phyloP scores from a whole-genome alignment of 2,888 invertebrate genomes.

The Ophraella communa region DNA sequence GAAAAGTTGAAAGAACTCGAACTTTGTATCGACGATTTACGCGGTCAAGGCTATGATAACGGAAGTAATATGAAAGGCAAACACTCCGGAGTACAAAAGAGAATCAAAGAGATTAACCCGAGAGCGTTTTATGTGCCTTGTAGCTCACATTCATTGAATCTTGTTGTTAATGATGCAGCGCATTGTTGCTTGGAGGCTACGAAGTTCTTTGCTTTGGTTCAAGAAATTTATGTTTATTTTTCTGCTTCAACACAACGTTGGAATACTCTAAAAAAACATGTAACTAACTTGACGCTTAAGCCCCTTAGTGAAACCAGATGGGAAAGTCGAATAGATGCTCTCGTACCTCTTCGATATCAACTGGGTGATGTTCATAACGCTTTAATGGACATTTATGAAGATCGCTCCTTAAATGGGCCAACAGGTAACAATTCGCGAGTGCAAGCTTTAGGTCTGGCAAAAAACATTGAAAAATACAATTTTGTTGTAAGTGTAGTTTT shows the following conservation, averaged over 20 bases:
- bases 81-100: slow-evolving; percentile 1
- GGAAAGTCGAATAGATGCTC: slow-evolving; percentile 17
- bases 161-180: slow-evolving; percentile 47
- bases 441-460: too few relatives aligned
- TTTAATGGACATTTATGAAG: background rate
- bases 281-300: too few relatives aligned
- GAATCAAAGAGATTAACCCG: background rate
- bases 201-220: slow-evolving; percentile 30
- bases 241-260: slow-evolving; percentile 24
- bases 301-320: slow-evolving; percentile 34
- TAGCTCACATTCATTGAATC: slow-evolving; percentile 33
- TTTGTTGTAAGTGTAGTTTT: too few relatives aligned
- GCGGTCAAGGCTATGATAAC: too few relatives aligned
- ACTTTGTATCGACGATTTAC: too few relatives aligned
- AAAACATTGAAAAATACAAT: too few relatives aligned
- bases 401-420: too few relatives aligned
- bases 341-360: slow-evolving; percentile 1
- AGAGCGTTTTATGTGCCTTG: slow-evolving; percentile 12
- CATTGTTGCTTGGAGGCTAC: slow-evolving; percentile 33
- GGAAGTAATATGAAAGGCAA: too few relatives aligned
- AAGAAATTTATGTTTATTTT: slow-evolving; percentile 42
- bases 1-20: too few relatives aligned
- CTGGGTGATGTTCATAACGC: background rate
- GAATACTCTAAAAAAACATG: slow-evolving; percentile 3
- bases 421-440: too few relatives aligned